phyloP scores from a whole-genome alignment of 2,888 invertebrate genomes.

The Macaria notata region DNA sequence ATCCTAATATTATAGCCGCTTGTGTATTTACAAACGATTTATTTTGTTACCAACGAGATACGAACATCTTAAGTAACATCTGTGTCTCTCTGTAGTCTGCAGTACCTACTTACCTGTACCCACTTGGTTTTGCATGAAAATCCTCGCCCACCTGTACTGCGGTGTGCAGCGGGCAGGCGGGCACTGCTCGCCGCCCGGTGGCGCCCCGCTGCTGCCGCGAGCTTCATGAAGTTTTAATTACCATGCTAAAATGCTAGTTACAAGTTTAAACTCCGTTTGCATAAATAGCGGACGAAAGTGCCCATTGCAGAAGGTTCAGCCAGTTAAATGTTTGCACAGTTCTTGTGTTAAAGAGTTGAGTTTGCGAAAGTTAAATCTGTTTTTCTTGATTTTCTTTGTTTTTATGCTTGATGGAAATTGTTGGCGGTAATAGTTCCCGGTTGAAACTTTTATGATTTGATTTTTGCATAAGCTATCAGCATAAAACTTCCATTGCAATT shows the following conservation, averaged over 20 bases:
- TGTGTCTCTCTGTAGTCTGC: too few relatives aligned
- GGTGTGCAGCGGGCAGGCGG: constrained; percentile 22
- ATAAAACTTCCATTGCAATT: too few relatives aligned
- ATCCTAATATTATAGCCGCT: too few relatives aligned
- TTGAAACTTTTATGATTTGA: too few relatives aligned
- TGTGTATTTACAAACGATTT: too few relatives aligned
- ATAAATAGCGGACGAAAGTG: constrained; percentile 12
- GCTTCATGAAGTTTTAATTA: constrained; percentile 22
- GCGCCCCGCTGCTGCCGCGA: constrained; percentile 5
- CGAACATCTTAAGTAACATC: too few relatives aligned
- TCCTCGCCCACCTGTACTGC: constrained; percentile 32
- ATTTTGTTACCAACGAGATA: too few relatives aligned
- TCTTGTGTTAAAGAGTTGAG: constrained; percentile 3
- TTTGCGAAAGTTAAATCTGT: constrained; percentile 10
- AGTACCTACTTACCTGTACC: constrained; percentile 5
- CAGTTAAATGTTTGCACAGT: constrained; percentile 8
- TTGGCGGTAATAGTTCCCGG: too few relatives aligned
- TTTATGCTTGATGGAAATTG: not conserved
- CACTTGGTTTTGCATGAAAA: constrained; percentile 43
- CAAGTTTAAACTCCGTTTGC: constrained; percentile 15
- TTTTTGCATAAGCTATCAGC: too few relatives aligned
- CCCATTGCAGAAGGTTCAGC: constrained; percentile 7
- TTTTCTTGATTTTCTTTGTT: constrained; percentile 5
- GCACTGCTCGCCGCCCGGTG: constrained; percentile 14
- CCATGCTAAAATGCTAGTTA: constrained; percentile 21